Evolutionary conservation across 2,113 vertebrate species (phyloP), one percentile per base, ranked within the genome.

Genomic region (Hylia prasina): DNA sequence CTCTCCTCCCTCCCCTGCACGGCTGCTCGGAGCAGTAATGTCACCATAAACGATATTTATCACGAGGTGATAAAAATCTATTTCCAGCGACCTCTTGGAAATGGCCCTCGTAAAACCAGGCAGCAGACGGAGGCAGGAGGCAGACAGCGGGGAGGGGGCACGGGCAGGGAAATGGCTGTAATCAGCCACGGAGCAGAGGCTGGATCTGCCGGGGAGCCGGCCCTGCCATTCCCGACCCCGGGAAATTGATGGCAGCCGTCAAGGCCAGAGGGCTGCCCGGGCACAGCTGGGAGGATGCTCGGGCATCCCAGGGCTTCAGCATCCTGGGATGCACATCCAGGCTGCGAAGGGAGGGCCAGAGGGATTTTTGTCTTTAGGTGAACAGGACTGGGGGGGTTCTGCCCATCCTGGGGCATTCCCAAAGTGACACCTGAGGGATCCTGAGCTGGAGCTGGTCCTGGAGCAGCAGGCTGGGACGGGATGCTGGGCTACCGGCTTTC

Each of bases 51-150:
- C 21, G 93, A 91, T 95, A 95, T 97, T 97, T 97, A 96, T 96
- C 95, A 92, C 57, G 70, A 94, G 96, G 95, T 95, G 95, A 95
- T 96, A 95, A 96, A 96, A 97, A 95, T 96, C 94, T 97, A 93
- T 97, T 97, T 96, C 95, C 96, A 96, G 94, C 91, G 93, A 95
- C 96, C 96, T 96, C 94, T 95, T 96, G 94, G 93, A 96, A 97
- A 97, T 95, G 95, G 94, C 93, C 91, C 95, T 96, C 91, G 28
- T 96, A 95, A 97, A 96, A 96, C 60, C 93, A 89, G 91, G 96
- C 94, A 96, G 95, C 95, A 97, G 95, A 87, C 94, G 44, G 91
- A 95, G 95, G 95, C 94, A 83, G 94, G 91, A 96, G 96, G 95
- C 89, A 94, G 94, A 87, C 92, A 65, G 86, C 18, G 6, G 85